Evolutionary conservation across 1,140 invertebrate genomes (phyloP).

Genomic region (Oryctes rhinoceros): DNA sequence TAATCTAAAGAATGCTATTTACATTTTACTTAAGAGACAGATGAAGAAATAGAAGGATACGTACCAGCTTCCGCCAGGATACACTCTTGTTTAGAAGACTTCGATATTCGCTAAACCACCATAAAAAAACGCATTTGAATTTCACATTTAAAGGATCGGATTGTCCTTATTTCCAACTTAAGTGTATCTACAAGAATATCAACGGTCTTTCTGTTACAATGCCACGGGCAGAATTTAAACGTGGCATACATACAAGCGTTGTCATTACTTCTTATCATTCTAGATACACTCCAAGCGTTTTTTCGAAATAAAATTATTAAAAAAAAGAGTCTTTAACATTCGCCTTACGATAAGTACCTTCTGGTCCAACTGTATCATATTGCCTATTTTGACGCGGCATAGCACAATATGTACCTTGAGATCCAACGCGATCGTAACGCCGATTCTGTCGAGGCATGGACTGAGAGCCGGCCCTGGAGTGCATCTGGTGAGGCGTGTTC

Average conservation of each 20-base stretch:
- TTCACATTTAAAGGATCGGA: not conserved
- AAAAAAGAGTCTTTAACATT: not conserved
- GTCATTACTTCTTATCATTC: not conserved
- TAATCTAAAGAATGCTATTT: no score
- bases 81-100: not conserved
- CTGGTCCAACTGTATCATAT: constrained; percentile 27
- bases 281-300: not conserved
- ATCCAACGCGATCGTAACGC: constrained; percentile 59
- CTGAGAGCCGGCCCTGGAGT: constrained; percentile 85
- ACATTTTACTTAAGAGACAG: no score
- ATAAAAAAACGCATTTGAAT: not conserved
- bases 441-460: constrained; percentile 74
- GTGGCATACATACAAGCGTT: no score
- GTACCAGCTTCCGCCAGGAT: not conserved
- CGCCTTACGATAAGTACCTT: constrained; percentile 14
- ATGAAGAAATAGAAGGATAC: not conserved
- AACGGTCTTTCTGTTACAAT: no score
- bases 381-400: constrained; percentile 31
- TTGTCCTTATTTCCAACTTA: not conserved
- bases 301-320: no score
- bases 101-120: not conserved
- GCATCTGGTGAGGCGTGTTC: constrained; percentile 71
- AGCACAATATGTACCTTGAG: constrained; percentile 54
- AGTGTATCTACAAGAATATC: no score
- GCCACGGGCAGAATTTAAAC: no score